phyloP scores from a whole-genome alignment of 2,888 invertebrate genomes.

The Hermodice carunculata region DNA sequence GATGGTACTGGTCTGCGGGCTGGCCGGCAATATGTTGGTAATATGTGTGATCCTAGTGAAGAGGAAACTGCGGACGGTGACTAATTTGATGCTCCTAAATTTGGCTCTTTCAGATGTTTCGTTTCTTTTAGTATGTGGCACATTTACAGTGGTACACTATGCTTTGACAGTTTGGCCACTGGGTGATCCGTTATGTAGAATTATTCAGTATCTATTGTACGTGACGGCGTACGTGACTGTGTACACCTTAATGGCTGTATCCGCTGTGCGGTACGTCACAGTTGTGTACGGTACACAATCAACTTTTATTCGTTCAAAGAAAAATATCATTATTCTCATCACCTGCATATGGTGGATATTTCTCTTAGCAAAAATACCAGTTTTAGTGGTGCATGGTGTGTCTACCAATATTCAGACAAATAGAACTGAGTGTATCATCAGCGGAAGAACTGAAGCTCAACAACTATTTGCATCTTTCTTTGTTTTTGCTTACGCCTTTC shows the following conservation, averaged over 20 bases:
- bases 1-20: constrained; percentile 23
- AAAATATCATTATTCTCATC: constrained; percentile 20
- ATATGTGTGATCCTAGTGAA: constrained; percentile 31
- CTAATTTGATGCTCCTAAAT: constrained; percentile 35
- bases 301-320: not conserved
- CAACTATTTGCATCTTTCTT: constrained; percentile 16
- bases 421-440: constrained; percentile 31
- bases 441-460: constrained; percentile 18
- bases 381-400: constrained; percentile 35
- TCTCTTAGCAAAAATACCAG: constrained; percentile 30
- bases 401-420: not conserved
- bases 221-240: constrained; percentile 34
- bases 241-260: constrained; percentile 36
- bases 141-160: constrained; percentile 35
- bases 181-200: constrained; percentile 32
- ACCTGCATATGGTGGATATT: constrained; percentile 33
- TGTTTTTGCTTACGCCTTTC: constrained; percentile 18
- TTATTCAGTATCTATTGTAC: constrained; percentile 40
- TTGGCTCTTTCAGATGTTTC: constrained; percentile 32
- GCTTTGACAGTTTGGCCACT: constrained; percentile 30
- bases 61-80: constrained; percentile 26
- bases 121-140: constrained; percentile 32
- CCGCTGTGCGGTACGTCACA: constrained; percentile 29
- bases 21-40: constrained; percentile 31
- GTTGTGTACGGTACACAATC: constrained; percentile 17